Evolutionary conservation across 2,888 invertebrate genomes (phyloP), one percentile per base, ranked within the genome.

Genomic region (Ischnus inquisitorius): DNA sequence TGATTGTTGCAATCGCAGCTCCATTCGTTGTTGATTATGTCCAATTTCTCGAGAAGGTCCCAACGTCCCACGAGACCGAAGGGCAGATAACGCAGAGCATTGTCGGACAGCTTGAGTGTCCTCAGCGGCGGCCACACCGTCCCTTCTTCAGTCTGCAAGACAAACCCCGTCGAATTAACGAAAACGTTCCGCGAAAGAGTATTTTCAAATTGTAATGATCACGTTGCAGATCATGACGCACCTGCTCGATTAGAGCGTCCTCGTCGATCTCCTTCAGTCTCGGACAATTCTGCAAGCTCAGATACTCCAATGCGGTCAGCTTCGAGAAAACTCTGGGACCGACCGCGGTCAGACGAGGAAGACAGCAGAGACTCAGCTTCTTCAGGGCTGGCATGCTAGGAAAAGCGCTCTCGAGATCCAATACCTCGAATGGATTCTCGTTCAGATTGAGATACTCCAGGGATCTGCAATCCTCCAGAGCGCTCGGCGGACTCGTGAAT

Each of bases 1-100:
- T 97, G 96, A 81, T 97, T 97, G 83, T 96, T 95, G 89, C 97
- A 97, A 91, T 97, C 97, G 90, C 98, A 98, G 34, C 95, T 94
- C 96, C 95, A 98, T 0, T 96, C 96, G 92, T 98, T 98, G 88
- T 95, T 95, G 46, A 95, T 95, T 8, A 98, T 94, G 86, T 97
- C 96, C 69, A 98, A 92, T 69, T 94, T 94, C 39, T 95, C 94
- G 16, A 98, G 91, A 39, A 95, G 93, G 88, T 97, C 96, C 97
- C 97, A 97, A 74, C 96, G 95, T 0, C 95, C 95, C 2, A 96
- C 87, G 57, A 97, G 92, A 14, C 95, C 94, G n/a, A 94, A 94
- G 85, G 97, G 95, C n/a, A 98, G 92, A 87, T 95, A 95, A 0
- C 95, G 93, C 2, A 97, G 93, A 87, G 96, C 96, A 93, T 98